Conservation (phyloP, 2,113 vertebrate species). For the Ariopsis seemanni region DNA sequence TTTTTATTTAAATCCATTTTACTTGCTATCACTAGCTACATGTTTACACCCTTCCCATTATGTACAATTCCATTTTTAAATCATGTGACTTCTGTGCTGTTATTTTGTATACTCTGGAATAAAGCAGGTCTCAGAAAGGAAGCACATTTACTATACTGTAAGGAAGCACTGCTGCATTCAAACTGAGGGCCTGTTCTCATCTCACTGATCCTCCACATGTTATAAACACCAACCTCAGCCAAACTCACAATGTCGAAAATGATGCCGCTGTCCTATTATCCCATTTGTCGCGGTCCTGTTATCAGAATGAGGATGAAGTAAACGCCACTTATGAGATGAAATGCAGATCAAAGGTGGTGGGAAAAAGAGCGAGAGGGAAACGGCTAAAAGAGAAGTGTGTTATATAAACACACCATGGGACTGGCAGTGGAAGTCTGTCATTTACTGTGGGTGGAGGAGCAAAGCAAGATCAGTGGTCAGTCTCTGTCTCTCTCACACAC, state of each 20-base stretch:
- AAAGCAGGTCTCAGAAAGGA: background rate
- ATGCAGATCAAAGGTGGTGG: background rate
- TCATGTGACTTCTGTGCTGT: background rate
- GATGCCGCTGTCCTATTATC: constrained; percentile 4
- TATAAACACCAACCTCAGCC: background rate
- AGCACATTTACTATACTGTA: background rate
- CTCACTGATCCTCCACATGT: background rate
- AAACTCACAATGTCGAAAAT: background rate
- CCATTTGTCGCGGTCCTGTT: background rate
- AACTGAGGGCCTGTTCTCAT: background rate
- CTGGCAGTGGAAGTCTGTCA: constrained; percentile 41
- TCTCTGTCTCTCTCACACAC: background rate
- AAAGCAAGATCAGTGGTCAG: constrained; percentile 22
- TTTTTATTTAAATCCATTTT: background rate
- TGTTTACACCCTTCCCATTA: background rate
- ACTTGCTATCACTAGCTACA: background rate
- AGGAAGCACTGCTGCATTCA: background rate
- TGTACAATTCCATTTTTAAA: background rate
- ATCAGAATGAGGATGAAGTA: background rate
- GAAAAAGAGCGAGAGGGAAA: background rate
- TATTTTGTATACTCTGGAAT: background rate
- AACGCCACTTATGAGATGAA: constrained; percentile 3
- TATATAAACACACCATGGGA: background rate
- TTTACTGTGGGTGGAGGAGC: constrained; percentile 43
- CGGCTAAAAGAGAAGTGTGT: background rate